Percentiles rank a stretch among this genome's conserved stretches.
These are phyloP conservation scores for Ceratothoa steindachneri DNA, from an alignment of 2,888 invertebrate species.

Conservation along the genomic window DNA sequence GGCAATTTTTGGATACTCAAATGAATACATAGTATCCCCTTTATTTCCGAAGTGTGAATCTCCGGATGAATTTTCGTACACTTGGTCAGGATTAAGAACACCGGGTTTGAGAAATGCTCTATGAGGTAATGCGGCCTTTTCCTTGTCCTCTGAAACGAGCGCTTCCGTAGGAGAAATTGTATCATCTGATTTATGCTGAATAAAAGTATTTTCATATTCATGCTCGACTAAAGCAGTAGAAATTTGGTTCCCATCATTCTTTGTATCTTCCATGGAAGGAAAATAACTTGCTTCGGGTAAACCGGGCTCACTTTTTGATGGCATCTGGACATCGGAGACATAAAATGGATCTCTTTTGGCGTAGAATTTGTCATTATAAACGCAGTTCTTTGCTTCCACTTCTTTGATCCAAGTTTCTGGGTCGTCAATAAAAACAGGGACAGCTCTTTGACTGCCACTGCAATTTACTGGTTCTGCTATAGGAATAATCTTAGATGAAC, in stretches of 20 bases:
- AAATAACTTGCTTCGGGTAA: background rate
- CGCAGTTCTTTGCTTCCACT: conserved; percentile 28
- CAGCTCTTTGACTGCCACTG: conserved; percentile 32
- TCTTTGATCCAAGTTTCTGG: conserved; percentile 28
- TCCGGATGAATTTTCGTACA: conserved; percentile 18
- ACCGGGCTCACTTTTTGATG: conserved; percentile 51
- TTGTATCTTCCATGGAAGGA: background rate
- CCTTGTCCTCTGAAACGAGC: background rate
- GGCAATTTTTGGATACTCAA: conserved; percentile 49
- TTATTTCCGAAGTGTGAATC: conserved; percentile 27
- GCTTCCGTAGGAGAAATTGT: background rate
- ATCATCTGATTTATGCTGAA: background rate
- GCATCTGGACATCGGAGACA: conserved; percentile 42
- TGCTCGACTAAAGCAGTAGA: background rate
- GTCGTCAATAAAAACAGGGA: conserved; percentile 37
- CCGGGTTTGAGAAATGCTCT: background rate
- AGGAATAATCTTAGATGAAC: background rate
- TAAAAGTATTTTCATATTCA: conserved; percentile 3
- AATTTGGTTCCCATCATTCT: background rate
- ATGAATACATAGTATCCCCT: conserved; percentile 17
- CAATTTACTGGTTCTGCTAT: background rate
- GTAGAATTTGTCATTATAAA: conserved; percentile 38
- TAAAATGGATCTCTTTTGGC: conserved; percentile 42
- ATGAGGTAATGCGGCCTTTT: background rate
- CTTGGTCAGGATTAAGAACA: background rate